Evolutionary conservation across 2,797 vertebrate species (phyloP), one percentile per base, ranked within the genome.

Genomic region (Erethizon dorsatum): DNA sequence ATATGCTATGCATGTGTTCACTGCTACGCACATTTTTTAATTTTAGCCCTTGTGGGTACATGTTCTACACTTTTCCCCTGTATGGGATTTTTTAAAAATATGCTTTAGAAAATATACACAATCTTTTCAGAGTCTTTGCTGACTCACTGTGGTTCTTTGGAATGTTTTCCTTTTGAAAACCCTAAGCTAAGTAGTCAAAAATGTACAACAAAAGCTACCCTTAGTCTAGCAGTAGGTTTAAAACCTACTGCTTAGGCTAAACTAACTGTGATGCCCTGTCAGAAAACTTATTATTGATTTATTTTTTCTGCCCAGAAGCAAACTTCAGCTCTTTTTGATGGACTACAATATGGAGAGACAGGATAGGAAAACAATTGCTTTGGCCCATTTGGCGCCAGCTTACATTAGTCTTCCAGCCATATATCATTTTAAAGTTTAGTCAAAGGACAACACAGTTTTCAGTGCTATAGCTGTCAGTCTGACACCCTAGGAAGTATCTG

Each of bases 21-120:
- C 96, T 98, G 97, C 98, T 98, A 98, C 98, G 97, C 98, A 98
- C 98, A 98, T 98, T 97, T 98, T 98, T 98, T 98, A 99, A 98
- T 98, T 98, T 98, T 99, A 99, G 98, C 97, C 97, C 97, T 98
- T 98, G 98, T 98, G 98, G 98, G 98, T 98, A 98, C 98, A 83
- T 98, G 97, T 97, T 98, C 98, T 98, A 97, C 98, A 97, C 97
- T 98, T 98, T 98, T 71, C 95, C 95, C 96, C 79, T 98, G 96
- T 97, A 98, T 97, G 92, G 97, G 97, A 95, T 98, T 96, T 98
- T 97, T 95, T 83, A 0, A 73, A 96, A 97, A 94, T 95, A 88
- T 97, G 93, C 97, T 97, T 98, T 83, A 96, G 95, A 98, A 98
- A 98, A 98, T 97, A 98, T 95, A 98, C 97, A 97, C 97, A 96